Evolutionary conservation across 1,140 invertebrate species (phyloP), one percentile per base, ranked within the genome.

Genomic region (Calephelis virginiensis): DNA sequence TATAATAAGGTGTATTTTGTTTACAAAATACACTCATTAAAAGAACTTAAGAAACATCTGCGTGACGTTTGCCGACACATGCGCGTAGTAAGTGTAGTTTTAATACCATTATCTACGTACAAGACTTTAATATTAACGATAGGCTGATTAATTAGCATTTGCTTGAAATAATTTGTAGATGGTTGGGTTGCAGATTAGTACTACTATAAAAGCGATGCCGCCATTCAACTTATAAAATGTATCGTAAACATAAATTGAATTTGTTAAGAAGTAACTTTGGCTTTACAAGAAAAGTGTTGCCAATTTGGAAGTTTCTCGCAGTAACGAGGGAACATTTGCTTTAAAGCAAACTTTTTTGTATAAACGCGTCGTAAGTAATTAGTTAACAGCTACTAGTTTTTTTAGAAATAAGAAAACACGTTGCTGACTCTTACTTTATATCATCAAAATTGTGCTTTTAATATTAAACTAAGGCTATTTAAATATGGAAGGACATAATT

Each of bases 211-310:
- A 8, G 49, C 49, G 14, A 17, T 17, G 13, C 10, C 9, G 8
- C 49, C 14, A 5, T 17, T 17, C 8, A 53, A 17, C 13, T 53
- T 17, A 53, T 53, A 53, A 53, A 53, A 53, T 53, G 49, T 53
- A 53, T 53, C 17, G 49, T 53, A 53, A 53, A 53, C 17, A 53
- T n/a, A 53, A 53, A 53, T 53, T 53, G 14, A 53, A 53, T 53
- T 53, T 53, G 49, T 53, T 53, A 53, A 28, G 14, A 17, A 14
- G 49, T 53, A 53, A 53, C 49, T 53, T 53, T 53, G 49, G 49
- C 14, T 53, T 28, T 53, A 53, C 50, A 28, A 56, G 50, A 12
- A 56, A 56, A 56, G 50, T 56, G 50, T 56, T 56, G 50, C 50
- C 50, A 56, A 56, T 56, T 37, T 56, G 50, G 11, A 28, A 56